Percentiles rank a stretch among this genome's conserved stretches.
phyloP scores from a whole-genome alignment of 2,888 invertebrate species.

The Schizotus pectinicornis region DNA sequence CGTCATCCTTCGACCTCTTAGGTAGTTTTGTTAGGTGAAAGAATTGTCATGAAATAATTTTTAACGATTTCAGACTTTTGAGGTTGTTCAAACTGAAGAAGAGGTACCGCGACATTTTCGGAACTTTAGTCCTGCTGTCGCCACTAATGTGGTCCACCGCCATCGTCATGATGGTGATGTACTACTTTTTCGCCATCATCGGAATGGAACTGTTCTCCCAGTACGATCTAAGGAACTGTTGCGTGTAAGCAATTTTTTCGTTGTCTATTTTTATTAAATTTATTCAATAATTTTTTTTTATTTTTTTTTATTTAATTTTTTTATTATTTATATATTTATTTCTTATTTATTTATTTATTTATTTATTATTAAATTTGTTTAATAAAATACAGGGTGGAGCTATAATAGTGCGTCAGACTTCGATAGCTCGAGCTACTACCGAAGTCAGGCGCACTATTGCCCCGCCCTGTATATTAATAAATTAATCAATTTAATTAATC shows the following conservation, averaged over 20 bases:
- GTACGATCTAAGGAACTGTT: slow-evolving; percentile 79
- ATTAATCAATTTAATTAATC: no score
- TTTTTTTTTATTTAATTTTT: no score
- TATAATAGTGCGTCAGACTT: no score
- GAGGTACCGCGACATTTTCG: slow-evolving; percentile 57
- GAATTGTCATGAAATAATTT: no score
- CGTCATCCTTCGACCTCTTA: slow-evolving; percentile 74
- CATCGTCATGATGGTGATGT: slow-evolving; percentile 81
- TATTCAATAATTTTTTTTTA: slow-evolving; percentile 27
- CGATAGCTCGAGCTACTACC: no score
- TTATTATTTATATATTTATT: no score
- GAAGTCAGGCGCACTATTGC: no score
- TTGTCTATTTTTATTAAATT: not conserved
- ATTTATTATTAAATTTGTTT: no score
- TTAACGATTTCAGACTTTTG: slow-evolving; percentile 58
- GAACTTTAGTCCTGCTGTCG: slow-evolving; percentile 61
- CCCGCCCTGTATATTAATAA: no score
- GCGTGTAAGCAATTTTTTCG: slow-evolving; percentile 64
- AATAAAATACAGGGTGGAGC: no score
- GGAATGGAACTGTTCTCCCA: slow-evolving; percentile 87
- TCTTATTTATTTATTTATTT: no score
- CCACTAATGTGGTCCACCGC: slow-evolving; percentile 86
- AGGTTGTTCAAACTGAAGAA: slow-evolving; percentile 80
- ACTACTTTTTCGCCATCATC: slow-evolving; percentile 88
- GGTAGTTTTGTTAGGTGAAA: slow-evolving; percentile 40